Evolutionary conservation across 2,888 invertebrate species (phyloP).

Genomic region (Drosophila colorata): DNA sequence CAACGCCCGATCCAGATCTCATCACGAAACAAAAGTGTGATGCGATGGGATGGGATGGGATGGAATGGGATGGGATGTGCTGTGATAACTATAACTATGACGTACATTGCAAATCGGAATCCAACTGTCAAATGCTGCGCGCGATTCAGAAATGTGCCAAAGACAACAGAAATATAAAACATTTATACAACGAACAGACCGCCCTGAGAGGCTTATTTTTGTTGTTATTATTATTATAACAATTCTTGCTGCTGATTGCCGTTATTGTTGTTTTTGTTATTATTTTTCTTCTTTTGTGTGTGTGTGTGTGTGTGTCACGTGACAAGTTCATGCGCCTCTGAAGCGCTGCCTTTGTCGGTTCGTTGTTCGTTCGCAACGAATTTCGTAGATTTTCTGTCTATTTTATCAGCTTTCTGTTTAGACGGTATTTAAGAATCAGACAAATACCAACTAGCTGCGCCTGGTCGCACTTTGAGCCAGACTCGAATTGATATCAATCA

Average conservation of each 20-base stretch:
- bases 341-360: constrained; percentile 9
- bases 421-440: background rate
- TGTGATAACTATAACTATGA: constrained; percentile 42
- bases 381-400: background rate
- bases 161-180: constrained; percentile 7
- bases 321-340: constrained; percentile 23
- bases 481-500: constrained; percentile 32
- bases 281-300: background rate
- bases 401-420: background rate
- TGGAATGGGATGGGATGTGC: no score
- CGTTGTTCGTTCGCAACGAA: background rate
- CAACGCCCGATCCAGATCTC: constrained; percentile 12
- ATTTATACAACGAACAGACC: background rate
- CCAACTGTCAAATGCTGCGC: constrained; percentile 28
- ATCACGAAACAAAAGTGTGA: constrained; percentile 46
- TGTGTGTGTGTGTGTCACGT: constrained; percentile 28
- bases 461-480: constrained; percentile 10
- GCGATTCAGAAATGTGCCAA: constrained; percentile 25
- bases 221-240: constrained; percentile 3
- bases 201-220: constrained; percentile 11
- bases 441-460: background rate
- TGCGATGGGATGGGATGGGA: background rate
- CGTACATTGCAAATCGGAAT: constrained; percentile 40
- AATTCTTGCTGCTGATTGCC: constrained; percentile 14
- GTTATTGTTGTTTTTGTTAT: constrained; percentile 16